Evolutionary conservation across 2,113 vertebrate genomes (phyloP).

Genomic region (Ictalurus punctatus): DNA sequence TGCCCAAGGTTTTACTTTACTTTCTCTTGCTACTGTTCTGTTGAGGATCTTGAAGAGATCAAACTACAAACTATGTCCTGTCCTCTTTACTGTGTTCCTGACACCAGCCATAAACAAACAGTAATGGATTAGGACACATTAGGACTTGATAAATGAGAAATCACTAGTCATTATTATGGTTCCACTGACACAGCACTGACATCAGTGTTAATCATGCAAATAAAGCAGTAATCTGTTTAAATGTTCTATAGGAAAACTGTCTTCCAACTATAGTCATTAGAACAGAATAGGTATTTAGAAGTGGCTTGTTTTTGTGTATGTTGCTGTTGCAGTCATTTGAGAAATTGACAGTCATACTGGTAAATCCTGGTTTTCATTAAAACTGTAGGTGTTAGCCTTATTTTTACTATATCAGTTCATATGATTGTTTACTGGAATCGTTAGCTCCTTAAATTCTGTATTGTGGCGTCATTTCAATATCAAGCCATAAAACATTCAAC

Average conservation of each 20-base stretch:
- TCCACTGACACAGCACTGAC: not conserved
- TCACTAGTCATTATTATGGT: not conserved
- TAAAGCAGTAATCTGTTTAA: not conserved
- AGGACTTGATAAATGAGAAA: not conserved
- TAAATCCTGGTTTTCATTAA: not conserved
- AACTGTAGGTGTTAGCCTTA: not conserved
- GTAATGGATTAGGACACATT: not conserved
- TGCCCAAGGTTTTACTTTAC: not conserved
- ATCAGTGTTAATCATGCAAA: not conserved
- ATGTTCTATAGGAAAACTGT: not conserved
- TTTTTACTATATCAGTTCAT: not conserved
- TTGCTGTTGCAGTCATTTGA: not conserved
- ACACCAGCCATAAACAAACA: not conserved
- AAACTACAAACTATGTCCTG: not conserved
- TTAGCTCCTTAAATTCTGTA: not conserved
- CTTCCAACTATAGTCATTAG: not conserved
- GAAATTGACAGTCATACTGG: not conserved
- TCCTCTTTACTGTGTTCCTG: not conserved
- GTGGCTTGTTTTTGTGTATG: not conserved
- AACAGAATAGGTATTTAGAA: not conserved
- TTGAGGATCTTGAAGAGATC: not conserved
- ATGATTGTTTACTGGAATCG: not conserved
- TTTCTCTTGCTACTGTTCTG: not conserved
- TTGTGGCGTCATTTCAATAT: not conserved
- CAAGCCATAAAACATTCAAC: not conserved